phyloP scores from a whole-genome alignment of 2,797 vertebrate species.

The Bradypodion ventrale region DNA sequence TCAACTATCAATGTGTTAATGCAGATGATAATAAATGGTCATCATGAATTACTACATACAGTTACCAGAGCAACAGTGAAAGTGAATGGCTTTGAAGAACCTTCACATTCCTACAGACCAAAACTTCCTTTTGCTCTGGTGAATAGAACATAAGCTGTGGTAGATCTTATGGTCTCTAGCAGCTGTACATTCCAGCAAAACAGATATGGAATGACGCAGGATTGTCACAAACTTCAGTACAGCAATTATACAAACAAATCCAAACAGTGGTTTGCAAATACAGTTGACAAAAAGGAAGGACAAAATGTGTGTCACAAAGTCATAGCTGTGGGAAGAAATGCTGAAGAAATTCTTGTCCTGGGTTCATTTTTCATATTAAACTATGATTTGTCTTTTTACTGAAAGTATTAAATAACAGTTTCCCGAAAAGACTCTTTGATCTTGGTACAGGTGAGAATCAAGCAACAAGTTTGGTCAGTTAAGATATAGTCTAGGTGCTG shows the following conservation, averaged over 20 bases:
- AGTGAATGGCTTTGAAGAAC: slow-evolving; percentile 2
- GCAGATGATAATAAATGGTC: neutral
- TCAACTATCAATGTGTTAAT: neutral
- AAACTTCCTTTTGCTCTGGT: slow-evolving; percentile 35
- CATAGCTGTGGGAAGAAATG: neutral
- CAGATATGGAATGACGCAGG: neutral
- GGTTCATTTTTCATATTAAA: slow-evolving; percentile 14
- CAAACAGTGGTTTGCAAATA: neutral
- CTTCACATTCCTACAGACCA: neutral
- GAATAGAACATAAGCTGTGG: slow-evolving; percentile 39
- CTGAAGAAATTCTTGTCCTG: neutral
- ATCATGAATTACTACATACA: neutral
- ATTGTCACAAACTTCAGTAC: neutral
- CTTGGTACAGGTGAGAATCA: slow-evolving; percentile 31
- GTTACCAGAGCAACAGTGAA: neutral
- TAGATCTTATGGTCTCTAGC: slow-evolving; percentile 10
- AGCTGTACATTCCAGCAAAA: neutral
- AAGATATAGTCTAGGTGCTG: neutral
- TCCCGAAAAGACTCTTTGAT: neutral
- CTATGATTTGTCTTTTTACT: slow-evolving; percentile 16
- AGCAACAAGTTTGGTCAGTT: slow-evolving; percentile 31
- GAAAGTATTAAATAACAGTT: neutral
- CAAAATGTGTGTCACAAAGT: neutral
- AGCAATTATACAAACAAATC: neutral
- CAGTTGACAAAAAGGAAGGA: neutral